Base-by-base conservation (phyloP, 1,140 invertebrate species). In the Pseudoatta argentina region DNA sequence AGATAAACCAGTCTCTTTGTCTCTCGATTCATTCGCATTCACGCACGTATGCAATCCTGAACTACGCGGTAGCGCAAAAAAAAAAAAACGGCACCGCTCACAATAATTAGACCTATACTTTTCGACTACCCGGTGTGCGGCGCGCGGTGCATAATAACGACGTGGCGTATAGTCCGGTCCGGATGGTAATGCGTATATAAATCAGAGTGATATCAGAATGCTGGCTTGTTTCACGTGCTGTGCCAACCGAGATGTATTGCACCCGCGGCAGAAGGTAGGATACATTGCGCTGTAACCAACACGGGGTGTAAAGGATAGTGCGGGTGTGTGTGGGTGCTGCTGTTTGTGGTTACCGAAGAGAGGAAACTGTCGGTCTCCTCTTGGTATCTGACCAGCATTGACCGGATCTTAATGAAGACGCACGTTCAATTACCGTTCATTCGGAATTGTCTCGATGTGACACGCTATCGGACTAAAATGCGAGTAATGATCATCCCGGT, bases 141-240 rank as follows among this genome's bases (percentile, higher is more conserved):
- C n/a, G n/a, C n/a, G 34, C 21, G 87, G 86, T 64, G 57, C 51
- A 75, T 87, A 91, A 91, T 86, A 88, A 88, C 71, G 39, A 86
- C 63, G 76, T 69, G 63, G 81, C 57, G 57, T 30, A 63, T 61
- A 71, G 73, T 86, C 89, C 82, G 59, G 82, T 81, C 90, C 81
- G 86, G 78, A 88, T 91, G 86, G 73, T 91, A 91, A 91, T 91
- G 88, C 90, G 91, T 89, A 71, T 91, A 91, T 91, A 91, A 91
- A 91, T 91, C 91, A 91, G 82, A 71, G 81, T 75, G 90, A 89
- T 91, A 91, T 91, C 89, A 89, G 79, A 88, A 71, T 59, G 79
- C 73, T 34, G 81, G 87, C 72, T 87, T 85, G 90, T 91, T 91
- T 83, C 85, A 85, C 86, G 72, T 87, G 87, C 85, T 53, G 86